These are phyloP conservation scores for Tetragonula carbonaria DNA, from an alignment of 2,888 invertebrate species.

Conservation along the genomic window DNA sequence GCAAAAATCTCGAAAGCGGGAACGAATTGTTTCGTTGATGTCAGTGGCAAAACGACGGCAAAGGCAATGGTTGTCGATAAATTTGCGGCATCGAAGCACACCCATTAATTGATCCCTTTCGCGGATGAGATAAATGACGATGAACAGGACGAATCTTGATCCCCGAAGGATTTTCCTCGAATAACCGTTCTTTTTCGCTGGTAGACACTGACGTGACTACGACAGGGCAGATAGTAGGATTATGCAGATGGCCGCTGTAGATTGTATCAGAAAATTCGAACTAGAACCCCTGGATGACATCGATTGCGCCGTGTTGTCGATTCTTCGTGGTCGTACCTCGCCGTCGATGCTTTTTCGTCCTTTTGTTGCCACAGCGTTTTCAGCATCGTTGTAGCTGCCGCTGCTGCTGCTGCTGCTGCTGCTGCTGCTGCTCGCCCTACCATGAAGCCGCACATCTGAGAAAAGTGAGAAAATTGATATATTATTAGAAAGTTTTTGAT, in stretches of 20 bases:
- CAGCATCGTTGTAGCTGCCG: constrained; percentile 58
- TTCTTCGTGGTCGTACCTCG: constrained; percentile 70
- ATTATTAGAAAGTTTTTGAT: neutral
- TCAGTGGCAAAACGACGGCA: constrained; percentile 4
- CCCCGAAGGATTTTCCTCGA: constrained; percentile 54
- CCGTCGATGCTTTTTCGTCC: constrained; percentile 61
- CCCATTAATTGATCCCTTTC: constrained; percentile 68
- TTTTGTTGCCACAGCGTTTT: constrained; percentile 55
- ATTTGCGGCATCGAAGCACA: constrained; percentile 34
- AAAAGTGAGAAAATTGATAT: constrained; percentile 21
- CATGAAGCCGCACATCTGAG: constrained; percentile 56
- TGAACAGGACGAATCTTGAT: constrained; percentile 55
- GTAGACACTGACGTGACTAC: constrained; percentile 63
- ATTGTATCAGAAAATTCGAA: constrained; percentile 54
- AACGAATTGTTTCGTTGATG: constrained; percentile 19
- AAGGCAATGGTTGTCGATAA: constrained; percentile 34
- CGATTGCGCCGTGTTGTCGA: constrained; percentile 79
- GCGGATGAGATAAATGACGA: constrained; percentile 60
- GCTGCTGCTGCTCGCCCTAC: constrained; percentile 50
- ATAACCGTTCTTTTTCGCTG: constrained; percentile 39
- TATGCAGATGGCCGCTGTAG: constrained; percentile 62
- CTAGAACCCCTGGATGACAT: constrained; percentile 77
- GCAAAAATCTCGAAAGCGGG: neutral
- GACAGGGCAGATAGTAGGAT: constrained; percentile 69
- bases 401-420: constrained; percentile 51